Percentiles rank a stretch among this genome's conserved stretches.
phyloP scores from a whole-genome alignment of 2,797 vertebrate species.

The Ceryle rudis region DNA sequence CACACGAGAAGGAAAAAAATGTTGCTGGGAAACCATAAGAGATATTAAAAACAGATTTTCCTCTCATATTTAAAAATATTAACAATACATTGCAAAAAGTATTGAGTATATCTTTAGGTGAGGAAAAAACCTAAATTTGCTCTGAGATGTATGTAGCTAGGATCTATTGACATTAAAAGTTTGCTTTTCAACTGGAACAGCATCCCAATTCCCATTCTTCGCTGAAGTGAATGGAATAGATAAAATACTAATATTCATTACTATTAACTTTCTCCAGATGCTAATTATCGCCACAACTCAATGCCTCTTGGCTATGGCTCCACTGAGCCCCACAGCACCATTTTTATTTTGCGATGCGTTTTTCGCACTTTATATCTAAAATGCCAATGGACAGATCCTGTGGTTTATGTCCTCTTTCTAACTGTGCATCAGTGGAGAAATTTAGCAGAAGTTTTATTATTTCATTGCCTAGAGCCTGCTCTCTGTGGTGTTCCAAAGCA shows the following conservation, averaged over 20 bases:
- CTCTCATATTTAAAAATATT: neutral
- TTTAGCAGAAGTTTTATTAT: neutral
- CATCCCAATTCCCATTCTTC: neutral
- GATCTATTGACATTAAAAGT: neutral
- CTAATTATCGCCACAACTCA: neutral
- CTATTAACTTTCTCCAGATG: neutral
- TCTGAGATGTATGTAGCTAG: neutral
- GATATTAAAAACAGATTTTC: constrained; percentile 20
- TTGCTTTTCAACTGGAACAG: neutral
- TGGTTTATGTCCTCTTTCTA: neutral
- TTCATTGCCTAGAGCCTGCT: neutral
- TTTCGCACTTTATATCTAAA: neutral
- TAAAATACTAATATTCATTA: neutral
- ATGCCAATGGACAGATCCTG: neutral
- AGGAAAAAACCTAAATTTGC: neutral
- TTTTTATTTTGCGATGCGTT: neutral
- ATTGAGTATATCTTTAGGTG: neutral
- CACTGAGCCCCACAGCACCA: neutral
- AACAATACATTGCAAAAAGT: neutral
- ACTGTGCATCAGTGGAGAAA: neutral
- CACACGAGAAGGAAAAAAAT: neutral
- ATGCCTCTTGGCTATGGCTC: neutral
- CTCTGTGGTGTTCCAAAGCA: neutral
- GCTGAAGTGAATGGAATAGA: neutral
- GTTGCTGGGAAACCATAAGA: neutral